Evolutionary conservation across 2,113 vertebrate species (phyloP).

Genomic region (Amblyornis subalaris): DNA sequence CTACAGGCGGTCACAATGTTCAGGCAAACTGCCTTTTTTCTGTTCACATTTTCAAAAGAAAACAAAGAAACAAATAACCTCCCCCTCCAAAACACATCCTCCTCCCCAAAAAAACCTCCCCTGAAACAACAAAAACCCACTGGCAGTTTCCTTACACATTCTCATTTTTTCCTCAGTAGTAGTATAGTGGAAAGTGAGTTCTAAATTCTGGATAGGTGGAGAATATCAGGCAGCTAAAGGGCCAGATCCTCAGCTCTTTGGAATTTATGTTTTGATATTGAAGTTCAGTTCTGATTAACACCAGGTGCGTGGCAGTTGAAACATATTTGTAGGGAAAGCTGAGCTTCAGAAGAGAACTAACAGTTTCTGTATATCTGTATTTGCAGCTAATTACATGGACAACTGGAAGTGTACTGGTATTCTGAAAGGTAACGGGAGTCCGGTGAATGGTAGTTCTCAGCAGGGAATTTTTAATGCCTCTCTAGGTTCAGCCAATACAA

Average conservation of each 20-base stretch:
- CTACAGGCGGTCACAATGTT: not conserved
- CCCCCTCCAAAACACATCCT: not conserved
- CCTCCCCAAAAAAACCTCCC: too few species aligned
- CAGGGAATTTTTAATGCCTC: conserved; percentile 83
- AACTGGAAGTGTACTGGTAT: conserved; percentile 98
- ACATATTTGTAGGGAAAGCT: not conserved
- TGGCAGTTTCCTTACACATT: not conserved
- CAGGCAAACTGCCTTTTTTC: not conserved
- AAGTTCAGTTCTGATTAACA: not conserved
- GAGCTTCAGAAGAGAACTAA: not conserved
- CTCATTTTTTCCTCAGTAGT: not conserved
- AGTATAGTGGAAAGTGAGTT: not conserved
- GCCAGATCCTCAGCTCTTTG: not conserved
- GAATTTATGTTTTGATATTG: not conserved
- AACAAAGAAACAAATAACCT: not conserved
- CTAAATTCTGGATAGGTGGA: not conserved
- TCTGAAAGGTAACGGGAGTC: conserved; percentile 95
- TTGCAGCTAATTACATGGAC: conserved; percentile 96
- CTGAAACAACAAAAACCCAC: not conserved
- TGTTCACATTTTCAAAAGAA: not conserved
- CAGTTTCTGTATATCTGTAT: not conserved
- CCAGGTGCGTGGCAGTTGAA: not conserved
- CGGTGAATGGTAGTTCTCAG: conserved; percentile 85
- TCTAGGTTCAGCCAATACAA: conserved; percentile 78
- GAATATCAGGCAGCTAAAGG: not conserved